Conservation (phyloP, 1,140 invertebrate genomes). For the Nasonia vitripennis region DNA sequence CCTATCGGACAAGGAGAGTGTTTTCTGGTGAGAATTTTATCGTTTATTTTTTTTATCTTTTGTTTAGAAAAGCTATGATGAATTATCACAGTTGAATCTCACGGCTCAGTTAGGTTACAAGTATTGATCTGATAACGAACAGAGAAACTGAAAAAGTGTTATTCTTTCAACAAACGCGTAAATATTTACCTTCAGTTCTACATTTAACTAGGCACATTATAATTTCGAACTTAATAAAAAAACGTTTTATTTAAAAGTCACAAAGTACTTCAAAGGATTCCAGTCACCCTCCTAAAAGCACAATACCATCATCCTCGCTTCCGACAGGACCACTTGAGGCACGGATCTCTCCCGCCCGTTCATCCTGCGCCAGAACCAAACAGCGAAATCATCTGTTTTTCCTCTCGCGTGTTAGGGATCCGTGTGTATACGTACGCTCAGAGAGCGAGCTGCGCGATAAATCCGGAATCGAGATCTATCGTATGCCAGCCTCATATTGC, state of each 20-base stretch:
- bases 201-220: too few species aligned
- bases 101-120: too few species aligned
- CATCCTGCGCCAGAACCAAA: not conserved
- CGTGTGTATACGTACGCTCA: not conserved
- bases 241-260: not conserved
- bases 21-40: too few species aligned
- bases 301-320: not conserved
- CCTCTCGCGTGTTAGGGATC: not conserved
- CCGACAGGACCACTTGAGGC: not conserved
- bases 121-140: too few species aligned
- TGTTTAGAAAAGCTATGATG: too few species aligned
- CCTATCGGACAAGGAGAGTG: too few species aligned
- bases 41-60: too few species aligned
- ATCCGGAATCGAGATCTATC: conserved; percentile 28
- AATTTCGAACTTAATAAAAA: too few species aligned
- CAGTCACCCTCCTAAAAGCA: not conserved
- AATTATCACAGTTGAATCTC: too few species aligned
- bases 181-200: too few species aligned
- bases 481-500: conserved; percentile 4
- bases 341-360: not conserved
- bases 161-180: too few species aligned
- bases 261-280: not conserved
- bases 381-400: conserved; percentile 20
- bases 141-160: too few species aligned
- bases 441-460: not conserved